Base-by-base conservation (phyloP, 2,797 vertebrate genomes). In the Somateria mollissima region DNA sequence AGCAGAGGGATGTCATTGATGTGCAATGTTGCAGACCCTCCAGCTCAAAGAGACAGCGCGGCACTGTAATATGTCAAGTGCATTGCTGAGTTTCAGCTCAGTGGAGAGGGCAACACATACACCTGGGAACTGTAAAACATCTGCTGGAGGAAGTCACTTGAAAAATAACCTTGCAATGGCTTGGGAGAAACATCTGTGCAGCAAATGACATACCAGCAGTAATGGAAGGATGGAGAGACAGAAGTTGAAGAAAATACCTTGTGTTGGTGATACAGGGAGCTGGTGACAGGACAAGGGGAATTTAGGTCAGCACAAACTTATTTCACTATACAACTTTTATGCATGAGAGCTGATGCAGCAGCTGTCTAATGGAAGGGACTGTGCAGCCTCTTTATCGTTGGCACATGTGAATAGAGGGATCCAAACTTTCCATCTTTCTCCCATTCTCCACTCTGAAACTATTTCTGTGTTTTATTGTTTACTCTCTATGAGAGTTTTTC, bases 61-160 rank as follows among this genome's bases (percentile, higher is more conserved):
- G 71, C 67, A 19, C 45, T 36, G 25, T 80, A 90, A 78, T 91
- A 87, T 93, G 94, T 90, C 69, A 65, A 87, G 79, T 0, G 3
- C 53, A 36, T 84, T 3, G 0, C 58, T 37, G 93, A 77, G 67
- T 61, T 96, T 86, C 73, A 0, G 84, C 83, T 95, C 94, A 95
- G 70, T 71, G 73, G 87, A 91, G 73, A 75, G 91, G 80, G 73
- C 85, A 90, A 22, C n/a, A 3, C 54, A 27, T 51, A 82, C 95
- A 97, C 96, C 96, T 97, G 95, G 89, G 94, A 94, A 95, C 81
- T 28, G 56, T 75, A 90, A 89, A 98, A 97, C 98, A 98, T 97
- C 98, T 98, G 97, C 75, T 97, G 91, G 95, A 88, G 95, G 97
- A 97, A 97, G 85, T 93, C 95, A 95, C 80, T 97, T 96, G 96